Conservation (phyloP, 2,113 vertebrate species). For the Anhinga rufa region DNA sequence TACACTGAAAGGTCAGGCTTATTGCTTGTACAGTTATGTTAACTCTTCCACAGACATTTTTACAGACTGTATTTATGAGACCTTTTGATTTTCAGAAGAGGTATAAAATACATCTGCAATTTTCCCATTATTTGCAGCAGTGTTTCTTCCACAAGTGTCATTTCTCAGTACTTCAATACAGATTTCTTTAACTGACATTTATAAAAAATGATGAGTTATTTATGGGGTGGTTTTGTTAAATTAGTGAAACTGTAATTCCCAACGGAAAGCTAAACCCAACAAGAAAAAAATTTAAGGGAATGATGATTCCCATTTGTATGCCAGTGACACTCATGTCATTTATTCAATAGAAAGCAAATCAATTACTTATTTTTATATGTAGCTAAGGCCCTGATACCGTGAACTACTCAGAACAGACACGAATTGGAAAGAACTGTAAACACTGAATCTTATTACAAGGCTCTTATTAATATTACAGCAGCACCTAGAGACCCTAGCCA, state of each 20-base stretch:
- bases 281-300: constrained; percentile 2
- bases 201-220: constrained; percentile 70
- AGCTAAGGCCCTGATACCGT: not conserved
- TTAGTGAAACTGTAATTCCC: constrained; percentile 57
- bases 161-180: constrained; percentile 59
- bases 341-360: constrained; percentile 33
- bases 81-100: constrained; percentile 74
- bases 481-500: not conserved
- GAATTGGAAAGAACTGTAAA: not conserved
- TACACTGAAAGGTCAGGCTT: constrained; percentile 81
- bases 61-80: constrained; percentile 78
- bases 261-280: constrained; percentile 48
- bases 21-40: constrained; percentile 80
- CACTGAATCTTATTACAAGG: not conserved
- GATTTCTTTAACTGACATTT: constrained; percentile 61
- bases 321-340: not conserved
- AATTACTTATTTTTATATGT: constrained; percentile 21
- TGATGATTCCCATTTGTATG: constrained; percentile 23
- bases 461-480: not conserved
- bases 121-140: constrained; percentile 68
- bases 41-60: constrained; percentile 76
- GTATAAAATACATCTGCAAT: constrained; percentile 71
- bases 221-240: constrained; percentile 57
- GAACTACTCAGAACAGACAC: not conserved
- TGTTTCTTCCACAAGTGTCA: constrained; percentile 67